Conservation (phyloP, 2,113 vertebrate genomes). For the Percina caprodes region DNA sequence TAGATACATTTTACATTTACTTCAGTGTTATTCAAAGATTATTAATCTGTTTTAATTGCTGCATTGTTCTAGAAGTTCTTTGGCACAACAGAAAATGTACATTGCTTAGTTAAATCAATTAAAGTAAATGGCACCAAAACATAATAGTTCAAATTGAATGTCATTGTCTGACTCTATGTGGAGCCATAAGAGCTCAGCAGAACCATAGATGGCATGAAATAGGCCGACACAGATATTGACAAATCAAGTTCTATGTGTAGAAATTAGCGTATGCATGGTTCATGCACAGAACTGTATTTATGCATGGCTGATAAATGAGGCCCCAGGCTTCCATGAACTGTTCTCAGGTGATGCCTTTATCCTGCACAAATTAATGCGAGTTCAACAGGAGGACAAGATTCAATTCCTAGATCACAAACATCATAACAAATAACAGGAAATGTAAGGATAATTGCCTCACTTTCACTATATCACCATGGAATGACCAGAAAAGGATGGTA, state of each 20-base stretch:
- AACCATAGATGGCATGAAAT: not conserved
- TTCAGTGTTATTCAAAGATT: no score
- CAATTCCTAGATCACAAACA: not conserved
- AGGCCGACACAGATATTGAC: no score
- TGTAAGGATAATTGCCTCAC: not conserved
- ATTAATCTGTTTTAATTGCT: not conserved
- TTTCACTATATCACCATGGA: not conserved
- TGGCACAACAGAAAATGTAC: not conserved
- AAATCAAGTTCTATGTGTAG: not conserved
- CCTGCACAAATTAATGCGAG: not conserved
- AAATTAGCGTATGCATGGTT: not conserved
- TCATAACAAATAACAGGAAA: not conserved
- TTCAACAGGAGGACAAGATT: slow-evolving; percentile 9
- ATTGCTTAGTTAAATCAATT: not conserved
- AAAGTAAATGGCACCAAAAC: not conserved
- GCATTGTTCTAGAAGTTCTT: not conserved
- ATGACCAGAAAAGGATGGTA: not conserved
- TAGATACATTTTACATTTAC: not conserved
- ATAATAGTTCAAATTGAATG: not conserved
- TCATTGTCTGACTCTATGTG: not conserved
- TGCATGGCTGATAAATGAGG: not conserved
- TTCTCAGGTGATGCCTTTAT: not conserved
- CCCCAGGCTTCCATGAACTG: not conserved
- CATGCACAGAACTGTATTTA: not conserved
- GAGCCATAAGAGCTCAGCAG: not conserved